These are phyloP conservation scores for Ormyrus labotus DNA, from an alignment of 2,888 invertebrate species.

Conservation along the genomic window DNA sequence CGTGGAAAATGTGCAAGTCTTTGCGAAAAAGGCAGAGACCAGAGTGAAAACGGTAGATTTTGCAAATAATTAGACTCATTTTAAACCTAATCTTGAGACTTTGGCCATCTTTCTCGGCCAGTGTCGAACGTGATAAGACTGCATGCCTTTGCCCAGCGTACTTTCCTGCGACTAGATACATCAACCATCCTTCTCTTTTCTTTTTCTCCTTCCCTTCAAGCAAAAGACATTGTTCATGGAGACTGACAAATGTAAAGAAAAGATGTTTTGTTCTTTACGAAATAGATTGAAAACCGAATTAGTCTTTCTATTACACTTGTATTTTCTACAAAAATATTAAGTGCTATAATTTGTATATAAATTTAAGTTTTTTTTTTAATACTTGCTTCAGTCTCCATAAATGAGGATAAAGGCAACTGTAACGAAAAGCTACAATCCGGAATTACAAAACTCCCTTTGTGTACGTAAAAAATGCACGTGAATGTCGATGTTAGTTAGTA, in stretches of 20 bases:
- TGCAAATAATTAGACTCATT: slow-evolving; percentile 34
- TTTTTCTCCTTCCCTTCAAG: slow-evolving; percentile 15
- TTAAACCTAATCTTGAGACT: slow-evolving; percentile 43
- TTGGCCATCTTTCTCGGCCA: slow-evolving; percentile 9
- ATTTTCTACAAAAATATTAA: neutral
- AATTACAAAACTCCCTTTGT: slow-evolving; percentile 17
- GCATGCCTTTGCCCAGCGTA: slow-evolving; percentile 57
- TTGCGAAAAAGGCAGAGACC: slow-evolving; percentile 8
- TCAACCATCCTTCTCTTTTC: slow-evolving; percentile 26
- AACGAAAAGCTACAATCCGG: slow-evolving; percentile 28
- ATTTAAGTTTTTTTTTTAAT: no score
- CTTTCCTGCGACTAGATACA: slow-evolving; percentile 46
- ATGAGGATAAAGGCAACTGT: slow-evolving; percentile 4
- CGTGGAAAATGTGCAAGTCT: slow-evolving; percentile 21
- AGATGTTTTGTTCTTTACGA: neutral
- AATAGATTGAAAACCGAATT: neutral
- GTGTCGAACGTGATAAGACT: slow-evolving; percentile 57
- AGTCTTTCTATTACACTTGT: neutral
- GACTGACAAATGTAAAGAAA: slow-evolving; percentile 10
- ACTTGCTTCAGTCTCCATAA: neutral
- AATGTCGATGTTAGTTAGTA: slow-evolving; percentile 47
- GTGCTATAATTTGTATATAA: no score
- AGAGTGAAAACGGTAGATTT: slow-evolving; percentile 36
- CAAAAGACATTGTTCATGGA: slow-evolving; percentile 1
- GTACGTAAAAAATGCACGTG: slow-evolving; percentile 8